These are phyloP conservation scores for Natator depressus DNA, from an alignment of 2,113 vertebrate genomes.

Conservation along the genomic window DNA sequence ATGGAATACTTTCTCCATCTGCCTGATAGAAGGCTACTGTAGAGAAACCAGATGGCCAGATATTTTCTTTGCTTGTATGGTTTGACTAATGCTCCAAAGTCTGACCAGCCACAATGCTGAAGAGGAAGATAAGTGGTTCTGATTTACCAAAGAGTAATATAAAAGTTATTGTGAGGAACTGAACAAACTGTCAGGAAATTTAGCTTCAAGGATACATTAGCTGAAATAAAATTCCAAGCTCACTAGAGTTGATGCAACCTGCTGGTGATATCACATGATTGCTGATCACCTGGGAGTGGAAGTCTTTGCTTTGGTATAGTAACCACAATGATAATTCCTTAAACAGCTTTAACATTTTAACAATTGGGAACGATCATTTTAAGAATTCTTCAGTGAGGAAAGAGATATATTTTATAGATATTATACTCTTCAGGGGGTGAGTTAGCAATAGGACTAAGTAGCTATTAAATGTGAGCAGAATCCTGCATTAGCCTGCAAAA, in stretches of 20 bases:
- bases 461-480: conserved; percentile 66
- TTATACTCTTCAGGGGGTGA: conserved; percentile 63
- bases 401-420: conserved; percentile 35
- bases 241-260: conserved; percentile 29
- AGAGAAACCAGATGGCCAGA: conserved; percentile 55
- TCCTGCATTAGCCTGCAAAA: conserved; percentile 49
- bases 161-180: background rate
- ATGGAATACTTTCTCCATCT: conserved; percentile 59
- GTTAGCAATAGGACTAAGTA: conserved; percentile 64
- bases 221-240: conserved; percentile 45
- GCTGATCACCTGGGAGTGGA: background rate
- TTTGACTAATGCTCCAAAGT: conserved; percentile 40
- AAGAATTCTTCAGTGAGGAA: conserved; percentile 42
- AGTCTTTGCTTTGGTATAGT: background rate
- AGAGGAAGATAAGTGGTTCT: background rate
- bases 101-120: background rate
- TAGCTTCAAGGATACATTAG: background rate
- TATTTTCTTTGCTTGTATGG: conserved; percentile 39
- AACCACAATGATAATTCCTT: conserved; percentile 34
- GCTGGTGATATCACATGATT: conserved; percentile 25
- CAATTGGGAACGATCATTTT: conserved; percentile 24
- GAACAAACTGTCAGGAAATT: background rate
- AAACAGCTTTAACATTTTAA: conserved; percentile 38
- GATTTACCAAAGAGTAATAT: background rate
- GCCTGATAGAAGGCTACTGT: conserved; percentile 63